Evolutionary conservation across 2,888 invertebrate species (phyloP).

Genomic region (Drosophila kuntzei): DNA sequence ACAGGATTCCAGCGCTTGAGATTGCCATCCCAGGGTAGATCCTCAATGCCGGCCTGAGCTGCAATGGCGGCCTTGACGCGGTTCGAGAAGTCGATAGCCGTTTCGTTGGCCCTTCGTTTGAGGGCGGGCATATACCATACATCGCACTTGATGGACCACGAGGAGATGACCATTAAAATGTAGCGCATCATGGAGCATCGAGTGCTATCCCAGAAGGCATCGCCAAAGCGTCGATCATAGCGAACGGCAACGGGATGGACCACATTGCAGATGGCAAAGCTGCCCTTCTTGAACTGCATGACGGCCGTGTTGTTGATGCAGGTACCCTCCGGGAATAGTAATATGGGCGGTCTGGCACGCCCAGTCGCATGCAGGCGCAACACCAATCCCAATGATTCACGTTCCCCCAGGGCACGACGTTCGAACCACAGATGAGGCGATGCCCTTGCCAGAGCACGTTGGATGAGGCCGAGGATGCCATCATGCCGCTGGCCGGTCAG

Average conservation of each 20-base stretch:
- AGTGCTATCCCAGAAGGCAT: conserved; percentile 70
- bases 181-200: conserved; percentile 65
- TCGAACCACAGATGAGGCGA: conserved; percentile 99
- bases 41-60: conserved; percentile 47
- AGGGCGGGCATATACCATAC: conserved; percentile 64
- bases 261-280: conserved; percentile 97
- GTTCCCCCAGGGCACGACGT: conserved; percentile 95
- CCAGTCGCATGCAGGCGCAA: conserved; percentile 95
- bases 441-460: conserved; percentile 94
- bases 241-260: conserved; percentile 99
- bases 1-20: conserved; percentile 59
- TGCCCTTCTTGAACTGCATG: conserved; percentile 99
- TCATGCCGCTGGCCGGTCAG: conserved; percentile 89
- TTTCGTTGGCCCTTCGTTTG: conserved; percentile 25
- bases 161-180: conserved; percentile 54
- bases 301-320: conserved; percentile 99
- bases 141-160: conserved; percentile 66
- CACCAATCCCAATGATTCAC: conserved; percentile 93
- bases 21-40: conserved; percentile 69
- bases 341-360: conserved; percentile 94
- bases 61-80: conserved; percentile 65
- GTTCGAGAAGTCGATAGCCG: conserved; percentile 51
- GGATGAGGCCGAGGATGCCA: conserved; percentile 94
- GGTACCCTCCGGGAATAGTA: conserved; percentile 99
- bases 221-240: conserved; percentile 85